phyloP scores from a whole-genome alignment of 2,888 invertebrate genomes.

The Lutraria lutraria region DNA sequence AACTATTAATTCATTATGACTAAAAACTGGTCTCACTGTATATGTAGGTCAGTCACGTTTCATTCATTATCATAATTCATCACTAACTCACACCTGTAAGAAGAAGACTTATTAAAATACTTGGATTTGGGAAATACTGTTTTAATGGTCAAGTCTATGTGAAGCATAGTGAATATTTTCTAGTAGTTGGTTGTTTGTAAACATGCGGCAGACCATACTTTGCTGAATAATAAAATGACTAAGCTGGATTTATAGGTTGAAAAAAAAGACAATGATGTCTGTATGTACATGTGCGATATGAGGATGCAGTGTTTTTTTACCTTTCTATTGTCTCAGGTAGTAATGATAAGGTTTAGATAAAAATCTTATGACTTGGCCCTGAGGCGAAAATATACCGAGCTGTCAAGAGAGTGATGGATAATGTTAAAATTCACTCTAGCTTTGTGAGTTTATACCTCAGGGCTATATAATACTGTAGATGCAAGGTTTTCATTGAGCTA shows the following conservation, averaged over 20 bases:
- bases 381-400: conserved; percentile 47
- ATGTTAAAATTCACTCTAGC: conserved; percentile 42
- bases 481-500: neutral
- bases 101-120: too few relatives aligned
- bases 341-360: conserved; percentile 35
- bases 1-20: too few relatives aligned
- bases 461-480: conserved; percentile 5
- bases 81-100: too few relatives aligned
- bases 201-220: too few relatives aligned
- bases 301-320: neutral
- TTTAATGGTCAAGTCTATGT: too few relatives aligned
- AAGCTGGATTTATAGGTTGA: neutral
- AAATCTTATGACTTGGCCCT: conserved; percentile 20
- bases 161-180: too few relatives aligned
- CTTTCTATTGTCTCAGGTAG: neutral
- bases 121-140: too few relatives aligned
- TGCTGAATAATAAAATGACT: neutral
- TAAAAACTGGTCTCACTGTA: too few relatives aligned
- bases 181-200: too few relatives aligned
- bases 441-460: conserved; percentile 38
- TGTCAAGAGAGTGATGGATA: conserved; percentile 48
- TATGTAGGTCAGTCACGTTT: too few relatives aligned
- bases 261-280: neutral
- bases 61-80: too few relatives aligned
- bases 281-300: neutral